These are phyloP conservation scores for Takifugu flavidus DNA, from an alignment of 2,113 vertebrate species.

Conservation along the genomic window DNA sequence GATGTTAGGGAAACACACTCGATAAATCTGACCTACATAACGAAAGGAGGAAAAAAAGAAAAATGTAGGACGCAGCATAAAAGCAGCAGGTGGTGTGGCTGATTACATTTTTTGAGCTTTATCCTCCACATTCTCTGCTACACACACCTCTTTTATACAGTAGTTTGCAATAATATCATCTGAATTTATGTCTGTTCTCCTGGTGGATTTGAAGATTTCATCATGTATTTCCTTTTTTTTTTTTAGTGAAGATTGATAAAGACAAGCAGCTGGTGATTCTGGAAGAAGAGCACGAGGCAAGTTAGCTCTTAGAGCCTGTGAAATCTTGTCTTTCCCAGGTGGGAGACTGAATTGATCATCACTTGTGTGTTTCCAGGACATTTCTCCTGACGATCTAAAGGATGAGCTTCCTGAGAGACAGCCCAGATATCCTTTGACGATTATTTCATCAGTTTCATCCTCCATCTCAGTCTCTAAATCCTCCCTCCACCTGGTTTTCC, in stretches of 20 bases:
- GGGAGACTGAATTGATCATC: background rate
- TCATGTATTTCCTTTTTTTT: background rate
- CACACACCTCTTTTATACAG: no score
- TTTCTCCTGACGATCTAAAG: constrained; percentile 76
- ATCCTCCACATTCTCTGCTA: constrained; percentile 5
- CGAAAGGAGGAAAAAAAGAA: background rate
- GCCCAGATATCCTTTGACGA: constrained; percentile 78
- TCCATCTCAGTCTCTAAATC: no score
- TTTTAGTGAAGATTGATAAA: constrained; percentile 95
- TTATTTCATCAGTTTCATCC: no score
- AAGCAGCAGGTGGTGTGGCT: constrained; percentile 22
- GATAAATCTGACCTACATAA: background rate
- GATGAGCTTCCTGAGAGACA: constrained; percentile 78
- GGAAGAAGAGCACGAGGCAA: constrained; percentile 93
- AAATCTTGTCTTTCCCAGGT: background rate
- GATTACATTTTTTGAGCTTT: constrained; percentile 5
- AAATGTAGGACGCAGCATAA: background rate
- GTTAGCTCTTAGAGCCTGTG: constrained; percentile 24
- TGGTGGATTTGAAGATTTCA: background rate
- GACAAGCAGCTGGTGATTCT: constrained; percentile 90
- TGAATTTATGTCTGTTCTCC: background rate
- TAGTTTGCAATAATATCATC: no score
- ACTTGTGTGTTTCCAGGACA: constrained; percentile 63
- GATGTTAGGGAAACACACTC: constrained; percentile 1
- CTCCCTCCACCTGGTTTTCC: background rate